Base-by-base conservation (phyloP, 2,113 vertebrate genomes). In the Bos javanicus region DNA sequence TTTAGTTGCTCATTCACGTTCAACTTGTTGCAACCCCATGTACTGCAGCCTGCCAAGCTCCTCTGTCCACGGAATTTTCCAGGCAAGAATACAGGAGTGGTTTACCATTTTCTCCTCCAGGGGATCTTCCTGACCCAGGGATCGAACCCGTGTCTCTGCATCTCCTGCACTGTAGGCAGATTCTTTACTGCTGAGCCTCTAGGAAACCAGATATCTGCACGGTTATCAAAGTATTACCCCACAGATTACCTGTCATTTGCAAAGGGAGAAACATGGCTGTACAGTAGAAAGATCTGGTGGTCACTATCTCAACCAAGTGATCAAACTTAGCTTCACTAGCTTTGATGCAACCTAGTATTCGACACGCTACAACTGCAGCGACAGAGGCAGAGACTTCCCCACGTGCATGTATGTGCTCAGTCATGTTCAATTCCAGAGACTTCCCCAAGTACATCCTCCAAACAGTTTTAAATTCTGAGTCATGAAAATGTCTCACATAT, bases 391-490 rank as follows among this genome's bases (percentile, higher is more conserved):
- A 88, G 56, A 59, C 23, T 87, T 92, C 30, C 43, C 56, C 25
- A 14, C 0, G 11, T 25, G 36, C 23, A 25, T 0, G 11, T 43
- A 2, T 14, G 36, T 43, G 36, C 36, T 76, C 71, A 39, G 39
- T 4, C 39, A 43, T 14, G 36, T 6, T 36, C n/a, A 71, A 6
- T 6, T 14, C 71, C 13, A 6, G 21, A 91, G 62, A 59, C 17
- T 57, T 90, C 25, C 43, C 56, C 19, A 13, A 52, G 16, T 15
- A 13, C 28, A 54, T n/a, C 25, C 80, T 86, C 48, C 50, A 87
- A 87, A 57, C 13, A 39, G 56, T 67, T 93, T 93, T 90, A 74
- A 71, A 23, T 94, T 96, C 39, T 85, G 36, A 91, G 54, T 50
- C 64, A 92, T 7, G 13, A 59, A n/a, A 86, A 74, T 74, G 25